These are phyloP conservation scores for Typhlichthys eigenmanni DNA, from an alignment of 2,797 vertebrate genomes.

Conservation along the genomic window DNA sequence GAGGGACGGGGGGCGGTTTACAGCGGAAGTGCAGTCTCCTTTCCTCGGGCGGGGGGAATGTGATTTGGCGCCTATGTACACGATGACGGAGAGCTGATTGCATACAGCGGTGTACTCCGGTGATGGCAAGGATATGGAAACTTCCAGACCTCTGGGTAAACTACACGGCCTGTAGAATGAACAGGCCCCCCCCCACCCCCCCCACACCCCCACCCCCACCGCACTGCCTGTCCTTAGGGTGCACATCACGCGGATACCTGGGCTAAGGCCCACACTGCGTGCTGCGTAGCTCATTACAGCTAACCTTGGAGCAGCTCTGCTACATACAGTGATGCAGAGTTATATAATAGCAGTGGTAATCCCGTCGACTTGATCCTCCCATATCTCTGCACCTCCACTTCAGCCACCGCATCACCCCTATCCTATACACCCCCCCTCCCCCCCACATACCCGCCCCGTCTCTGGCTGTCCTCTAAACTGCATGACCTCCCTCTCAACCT, in stretches of 20 bases:
- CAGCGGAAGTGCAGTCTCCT: slow-evolving; percentile 51
- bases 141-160: slow-evolving; percentile 48
- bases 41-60: slow-evolving; percentile 61
- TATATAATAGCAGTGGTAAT: slow-evolving; percentile 30
- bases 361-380: slow-evolving; percentile 31
- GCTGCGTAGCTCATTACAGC: slow-evolving; percentile 53
- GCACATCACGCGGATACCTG: slow-evolving; percentile 41
- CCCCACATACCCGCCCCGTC: slow-evolving; percentile 20
- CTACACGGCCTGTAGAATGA: slow-evolving; percentile 43
- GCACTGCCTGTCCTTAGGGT: slow-evolving; percentile 17
- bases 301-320: slow-evolving; percentile 62
- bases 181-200: too few relatives aligned
- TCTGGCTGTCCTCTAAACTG: slow-evolving; percentile 48
- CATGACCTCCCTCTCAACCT: slow-evolving; percentile 40
- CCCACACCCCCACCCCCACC: too few relatives aligned
- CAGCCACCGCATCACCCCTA: slow-evolving; percentile 7
- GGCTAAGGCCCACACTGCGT: slow-evolving; percentile 39
- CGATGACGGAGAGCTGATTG: slow-evolving; percentile 58
- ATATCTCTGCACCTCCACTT: slow-evolving; percentile 39
- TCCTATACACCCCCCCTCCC: slow-evolving; percentile 3
- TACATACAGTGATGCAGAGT: slow-evolving; percentile 45
- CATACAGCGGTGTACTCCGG: slow-evolving; percentile 39
- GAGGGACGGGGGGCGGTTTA: slow-evolving; percentile 43
- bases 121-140: slow-evolving; percentile 67
- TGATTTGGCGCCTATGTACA: slow-evolving; percentile 70